A percentile compares a stretch with the other conserved stretches of the same genome.
Conservation (phyloP, 2,797 vertebrate species). For the Carduelis carduelis region DNA sequence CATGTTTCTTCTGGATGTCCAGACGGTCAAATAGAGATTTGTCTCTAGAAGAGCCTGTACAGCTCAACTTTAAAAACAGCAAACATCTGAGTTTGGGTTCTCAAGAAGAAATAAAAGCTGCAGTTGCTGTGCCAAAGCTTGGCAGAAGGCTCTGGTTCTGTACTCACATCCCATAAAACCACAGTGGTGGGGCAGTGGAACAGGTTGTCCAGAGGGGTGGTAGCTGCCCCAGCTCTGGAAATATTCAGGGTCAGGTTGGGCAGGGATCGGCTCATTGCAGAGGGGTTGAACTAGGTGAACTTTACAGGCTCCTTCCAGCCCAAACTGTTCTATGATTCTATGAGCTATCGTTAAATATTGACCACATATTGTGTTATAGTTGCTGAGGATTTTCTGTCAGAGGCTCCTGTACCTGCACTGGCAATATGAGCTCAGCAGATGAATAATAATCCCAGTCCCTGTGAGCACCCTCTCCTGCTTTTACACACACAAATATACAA, state of each 20-base stretch:
- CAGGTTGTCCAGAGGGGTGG: neutral
- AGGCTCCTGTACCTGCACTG: neutral
- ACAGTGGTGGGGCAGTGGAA: neutral
- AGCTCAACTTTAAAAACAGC: neutral
- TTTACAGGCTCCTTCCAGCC: neutral
- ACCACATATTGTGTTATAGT: accelerated
- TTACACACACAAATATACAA: neutral
- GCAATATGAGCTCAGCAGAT: neutral
- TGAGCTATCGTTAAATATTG: neutral
- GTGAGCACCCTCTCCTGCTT: neutral
- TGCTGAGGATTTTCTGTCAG: neutral
- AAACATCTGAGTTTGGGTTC: neutral
- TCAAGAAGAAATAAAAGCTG: neutral
- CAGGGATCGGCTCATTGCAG: neutral
- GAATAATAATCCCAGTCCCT: neutral
- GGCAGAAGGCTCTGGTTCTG: neutral
- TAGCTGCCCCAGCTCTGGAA: neutral
- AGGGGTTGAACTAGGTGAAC: neutral
- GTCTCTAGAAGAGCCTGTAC: neutral
- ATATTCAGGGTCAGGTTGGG: neutral
- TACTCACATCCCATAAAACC: neutral
- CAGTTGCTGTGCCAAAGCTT: neutral
- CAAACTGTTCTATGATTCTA: neutral
- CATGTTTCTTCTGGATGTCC: neutral
- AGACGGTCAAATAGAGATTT: neutral